phyloP scores from a whole-genome alignment of 1,140 invertebrate species.

The Panonychus citri region DNA sequence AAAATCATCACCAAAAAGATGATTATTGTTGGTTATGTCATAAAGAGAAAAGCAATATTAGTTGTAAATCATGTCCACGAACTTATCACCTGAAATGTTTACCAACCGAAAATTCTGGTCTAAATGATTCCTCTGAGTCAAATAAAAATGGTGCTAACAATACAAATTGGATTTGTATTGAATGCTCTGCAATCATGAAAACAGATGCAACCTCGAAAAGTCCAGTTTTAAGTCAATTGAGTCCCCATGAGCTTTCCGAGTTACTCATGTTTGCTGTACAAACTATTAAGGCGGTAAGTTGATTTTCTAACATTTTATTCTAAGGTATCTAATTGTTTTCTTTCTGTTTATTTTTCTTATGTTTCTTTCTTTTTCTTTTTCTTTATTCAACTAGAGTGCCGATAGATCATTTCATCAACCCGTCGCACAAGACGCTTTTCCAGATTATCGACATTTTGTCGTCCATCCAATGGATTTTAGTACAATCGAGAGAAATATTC shows the following conservation, averaged over 20 bases:
- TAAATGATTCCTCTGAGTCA: background rate
- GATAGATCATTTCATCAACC: slow-evolving; percentile 37
- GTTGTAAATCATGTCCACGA: slow-evolving; percentile 57
- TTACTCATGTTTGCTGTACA: slow-evolving; percentile 46
- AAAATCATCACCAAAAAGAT: slow-evolving; percentile 28
- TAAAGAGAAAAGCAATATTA: slow-evolving; percentile 30
- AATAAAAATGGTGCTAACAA: background rate
- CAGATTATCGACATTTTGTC: slow-evolving; percentile 51
- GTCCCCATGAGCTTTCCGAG: slow-evolving; percentile 42
- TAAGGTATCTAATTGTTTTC: slow-evolving; percentile 2
- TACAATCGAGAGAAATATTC: slow-evolving; percentile 47
- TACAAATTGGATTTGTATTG: slow-evolving; percentile 50
- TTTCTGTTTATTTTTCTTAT: too few species aligned
- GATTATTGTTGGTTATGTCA: slow-evolving; percentile 67
- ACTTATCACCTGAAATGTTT: slow-evolving; percentile 58
- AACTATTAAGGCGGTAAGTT: slow-evolving; percentile 32
- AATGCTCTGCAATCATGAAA: slow-evolving; percentile 51
- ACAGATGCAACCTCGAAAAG: slow-evolving; percentile 47
- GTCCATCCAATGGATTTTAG: slow-evolving; percentile 60
- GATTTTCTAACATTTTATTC: background rate
- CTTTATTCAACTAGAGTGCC: background rate
- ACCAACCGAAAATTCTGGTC: slow-evolving; percentile 18
- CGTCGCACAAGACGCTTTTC: slow-evolving; percentile 39
- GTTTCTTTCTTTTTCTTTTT: background rate
- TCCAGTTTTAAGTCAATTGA: slow-evolving; percentile 41